phyloP scores from a whole-genome alignment of 1,140 invertebrate genomes.

The Lepidurus arcticus region DNA sequence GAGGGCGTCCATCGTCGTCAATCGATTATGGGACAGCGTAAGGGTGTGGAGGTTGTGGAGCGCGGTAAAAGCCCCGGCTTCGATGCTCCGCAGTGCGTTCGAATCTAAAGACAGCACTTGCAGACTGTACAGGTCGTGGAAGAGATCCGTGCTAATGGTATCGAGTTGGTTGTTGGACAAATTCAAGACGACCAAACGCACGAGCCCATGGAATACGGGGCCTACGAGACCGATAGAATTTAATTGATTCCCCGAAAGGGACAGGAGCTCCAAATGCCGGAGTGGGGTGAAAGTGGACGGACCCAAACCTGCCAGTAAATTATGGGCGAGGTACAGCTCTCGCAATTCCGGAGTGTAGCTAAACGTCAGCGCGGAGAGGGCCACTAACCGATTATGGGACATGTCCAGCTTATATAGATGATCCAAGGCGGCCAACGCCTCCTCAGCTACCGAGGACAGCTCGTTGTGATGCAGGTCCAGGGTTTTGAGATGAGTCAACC shows the following conservation, averaged over 20 bases:
- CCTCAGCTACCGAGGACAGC: slow-evolving; percentile 72
- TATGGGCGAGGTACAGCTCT: slow-evolving; percentile 75
- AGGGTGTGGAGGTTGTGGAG: slow-evolving; percentile 80
- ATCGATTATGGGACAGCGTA: slow-evolving; percentile 74
- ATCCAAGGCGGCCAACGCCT: slow-evolving; percentile 75
- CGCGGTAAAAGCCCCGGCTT: slow-evolving; percentile 76
- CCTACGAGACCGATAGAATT: slow-evolving; percentile 41
- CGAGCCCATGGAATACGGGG: slow-evolving; percentile 65
- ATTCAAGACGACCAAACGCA: slow-evolving; percentile 74
- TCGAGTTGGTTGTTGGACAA: slow-evolving; percentile 76
- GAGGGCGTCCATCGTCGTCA: slow-evolving; percentile 70
- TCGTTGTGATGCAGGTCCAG: slow-evolving; percentile 81
- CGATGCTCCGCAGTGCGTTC: slow-evolving; percentile 77
- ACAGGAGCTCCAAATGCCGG: slow-evolving; percentile 64
- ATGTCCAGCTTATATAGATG: slow-evolving; percentile 73
- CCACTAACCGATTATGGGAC: slow-evolving; percentile 69
- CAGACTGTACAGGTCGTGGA: slow-evolving; percentile 78
- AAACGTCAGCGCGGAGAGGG: slow-evolving; percentile 69
- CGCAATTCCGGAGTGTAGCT: slow-evolving; percentile 73
- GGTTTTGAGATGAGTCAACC: slow-evolving; percentile 69
- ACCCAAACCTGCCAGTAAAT: slow-evolving; percentile 67
- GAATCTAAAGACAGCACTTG: slow-evolving; percentile 81
- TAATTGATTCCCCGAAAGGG: slow-evolving; percentile 78
- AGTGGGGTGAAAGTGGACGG: slow-evolving; percentile 44
- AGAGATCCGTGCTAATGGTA: slow-evolving; percentile 71